Evolutionary conservation across 2,113 vertebrate genomes (phyloP).

Genomic region (Casuarius casuarius): DNA sequence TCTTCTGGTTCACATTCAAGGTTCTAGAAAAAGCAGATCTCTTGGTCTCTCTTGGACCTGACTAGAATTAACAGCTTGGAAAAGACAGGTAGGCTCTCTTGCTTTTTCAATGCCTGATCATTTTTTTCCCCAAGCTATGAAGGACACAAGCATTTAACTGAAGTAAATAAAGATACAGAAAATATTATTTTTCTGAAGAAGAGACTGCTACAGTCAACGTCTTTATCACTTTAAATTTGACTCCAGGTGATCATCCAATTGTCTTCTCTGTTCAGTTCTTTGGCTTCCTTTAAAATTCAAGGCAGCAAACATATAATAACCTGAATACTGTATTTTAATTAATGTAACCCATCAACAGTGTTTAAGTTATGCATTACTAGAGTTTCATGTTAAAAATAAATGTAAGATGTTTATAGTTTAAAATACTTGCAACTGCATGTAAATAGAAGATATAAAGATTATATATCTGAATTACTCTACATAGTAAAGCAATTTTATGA

Average conservation of each 20-base stretch:
- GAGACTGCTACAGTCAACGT: neutral
- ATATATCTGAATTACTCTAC: neutral
- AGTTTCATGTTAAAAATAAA: neutral
- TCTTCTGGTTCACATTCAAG: neutral
- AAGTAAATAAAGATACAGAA: slow-evolving; percentile 3
- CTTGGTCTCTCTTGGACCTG: neutral
- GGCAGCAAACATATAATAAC: neutral
- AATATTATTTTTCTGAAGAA: neutral
- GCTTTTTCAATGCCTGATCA: neutral
- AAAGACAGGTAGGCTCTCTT: neutral
- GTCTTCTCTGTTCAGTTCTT: neutral
- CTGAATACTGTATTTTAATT: neutral
- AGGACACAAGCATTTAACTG: neutral
- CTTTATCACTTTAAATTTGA: neutral
- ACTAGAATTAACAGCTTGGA: neutral
- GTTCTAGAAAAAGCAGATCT: slow-evolving; percentile 29
- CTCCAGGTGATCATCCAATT: neutral
- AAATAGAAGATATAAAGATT: neutral
- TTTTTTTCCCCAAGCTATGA: slow-evolving; percentile 10
- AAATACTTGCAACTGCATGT: neutral
- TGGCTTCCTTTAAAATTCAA: neutral
- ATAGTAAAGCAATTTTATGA: neutral
- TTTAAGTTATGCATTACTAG: neutral
- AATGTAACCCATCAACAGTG: neutral
- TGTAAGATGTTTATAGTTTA: neutral